Conservation (phyloP, 2,797 vertebrate genomes). For the Anabas testudineus region DNA sequence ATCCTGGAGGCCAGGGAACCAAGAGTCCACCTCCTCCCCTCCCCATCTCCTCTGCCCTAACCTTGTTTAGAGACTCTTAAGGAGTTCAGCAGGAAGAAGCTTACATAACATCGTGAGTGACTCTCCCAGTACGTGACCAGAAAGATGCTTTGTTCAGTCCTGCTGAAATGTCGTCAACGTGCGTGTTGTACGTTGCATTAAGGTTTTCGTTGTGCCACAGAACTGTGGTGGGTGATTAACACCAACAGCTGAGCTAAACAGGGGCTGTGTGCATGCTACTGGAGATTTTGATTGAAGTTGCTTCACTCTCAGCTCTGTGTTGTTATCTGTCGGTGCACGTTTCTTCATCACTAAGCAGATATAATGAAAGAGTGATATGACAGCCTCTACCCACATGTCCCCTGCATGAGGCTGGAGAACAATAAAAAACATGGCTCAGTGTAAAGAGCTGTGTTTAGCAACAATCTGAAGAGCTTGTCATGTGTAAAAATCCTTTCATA, state of each 20-base stretch:
- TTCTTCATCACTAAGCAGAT: background rate
- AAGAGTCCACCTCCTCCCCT: conserved; percentile 1
- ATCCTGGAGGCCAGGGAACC: conserved; percentile 25
- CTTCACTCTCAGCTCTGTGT: background rate
- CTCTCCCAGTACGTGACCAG: background rate
- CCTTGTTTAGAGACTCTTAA: conserved; percentile 6
- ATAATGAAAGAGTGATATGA: background rate
- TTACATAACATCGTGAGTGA: conserved; percentile 9
- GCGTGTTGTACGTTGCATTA: conserved; percentile 36
- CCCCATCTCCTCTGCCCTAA: background rate
- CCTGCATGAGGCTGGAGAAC: background rate
- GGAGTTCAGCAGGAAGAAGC: conserved; percentile 6
- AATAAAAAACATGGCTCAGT: background rate
- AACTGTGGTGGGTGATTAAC: conserved; percentile 18
- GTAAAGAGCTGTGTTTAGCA: no score
- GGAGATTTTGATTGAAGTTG: background rate
- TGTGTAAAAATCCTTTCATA: background rate
- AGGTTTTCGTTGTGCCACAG: conserved; percentile 22
- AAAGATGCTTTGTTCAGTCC: background rate
- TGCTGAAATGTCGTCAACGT: conserved; percentile 29
- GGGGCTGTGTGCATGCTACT: conserved; percentile 3
- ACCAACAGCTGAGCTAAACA: conserved; percentile 24
- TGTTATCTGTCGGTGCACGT: background rate
- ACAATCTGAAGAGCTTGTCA: no score
- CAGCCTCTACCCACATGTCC: no score